Base-by-base conservation (phyloP, 2,113 vertebrate species). In the Chelonoidis abingdonii region DNA sequence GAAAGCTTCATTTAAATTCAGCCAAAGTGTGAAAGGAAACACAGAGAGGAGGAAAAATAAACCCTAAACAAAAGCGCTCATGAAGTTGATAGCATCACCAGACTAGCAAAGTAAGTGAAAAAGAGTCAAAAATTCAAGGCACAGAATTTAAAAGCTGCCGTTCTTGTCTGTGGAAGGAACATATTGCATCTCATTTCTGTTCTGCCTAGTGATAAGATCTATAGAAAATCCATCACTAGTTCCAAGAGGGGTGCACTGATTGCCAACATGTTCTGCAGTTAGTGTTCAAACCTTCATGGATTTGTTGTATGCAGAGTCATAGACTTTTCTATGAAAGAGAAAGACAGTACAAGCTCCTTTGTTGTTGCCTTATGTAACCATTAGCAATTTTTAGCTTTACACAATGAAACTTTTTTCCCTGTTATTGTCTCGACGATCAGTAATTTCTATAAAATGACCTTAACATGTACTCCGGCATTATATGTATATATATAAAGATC, bases 1-100 rank as follows among this genome's bases (percentile, higher is more conserved):
- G 89, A 93, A 85, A 59, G 49, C 96, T 98, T 94, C 89, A 91
- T 96, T 97, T 97, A 93, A 92, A 92, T 98, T 95, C 97, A 93
- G 83, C 86, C 93, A 94, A 98, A 97, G 86, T 87, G 90, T 92
- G 92, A 97, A 94, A 93, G 52, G 94, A 97, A 98, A 96, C 92
- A 90, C 87, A 69, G 79, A 81, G 11, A 44, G 54, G 25, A 53
- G 1, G 1, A 2, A 21, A 52, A 49, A 44, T 76, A 86, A 96
- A 91, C 57, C 27, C 93, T 89, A 97, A 96, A 97, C 88, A 97
- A 97, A 97, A 96, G 81, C 89, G 90, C 31, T 87, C 38, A 1
- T 41, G 49, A 97, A 96, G 38, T 75, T 96, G 85, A 88, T 94
- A 95, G 89, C 59, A 97, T 95, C 96, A 91, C 89, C 56, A 94